Conservation (phyloP, 2,797 vertebrate genomes). For the Acanthis flammea region DNA sequence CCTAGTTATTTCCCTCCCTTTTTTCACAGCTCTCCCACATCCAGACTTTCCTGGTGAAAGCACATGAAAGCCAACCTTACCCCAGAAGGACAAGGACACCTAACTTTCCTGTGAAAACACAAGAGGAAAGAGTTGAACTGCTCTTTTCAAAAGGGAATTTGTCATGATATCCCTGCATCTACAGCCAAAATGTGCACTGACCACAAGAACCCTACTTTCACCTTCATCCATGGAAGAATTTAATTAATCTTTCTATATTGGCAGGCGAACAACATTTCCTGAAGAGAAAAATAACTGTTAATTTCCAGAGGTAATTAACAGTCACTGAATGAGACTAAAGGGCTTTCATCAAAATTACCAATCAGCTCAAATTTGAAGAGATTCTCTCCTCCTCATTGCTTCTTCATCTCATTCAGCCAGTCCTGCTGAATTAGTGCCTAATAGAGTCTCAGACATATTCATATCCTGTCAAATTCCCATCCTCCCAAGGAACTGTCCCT, state of each 20-base stretch:
- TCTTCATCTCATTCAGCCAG: constrained; percentile 61
- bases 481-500: constrained; percentile 59
- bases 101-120: neutral
- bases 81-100: neutral
- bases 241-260: constrained; percentile 48
- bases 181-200: constrained; percentile 13
- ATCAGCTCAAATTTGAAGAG: constrained; percentile 63
- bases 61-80: neutral
- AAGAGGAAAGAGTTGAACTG: neutral
- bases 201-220: constrained; percentile 3
- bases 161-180: neutral
- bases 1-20: neutral
- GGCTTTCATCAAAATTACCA: constrained; percentile 66
- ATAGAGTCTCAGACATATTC: constrained; percentile 67
- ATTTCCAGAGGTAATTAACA: constrained; percentile 64
- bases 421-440: constrained; percentile 63
- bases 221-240: constrained; percentile 38
- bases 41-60: neutral
- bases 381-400: constrained; percentile 66
- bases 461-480: constrained; percentile 67
- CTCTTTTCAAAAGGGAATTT: neutral
- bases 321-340: constrained; percentile 56
- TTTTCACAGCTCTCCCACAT: neutral
- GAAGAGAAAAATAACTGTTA: constrained; percentile 59
- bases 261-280: constrained; percentile 51